These are phyloP conservation scores for Mnemiopsis leidyi DNA, from an alignment of 37 sponge, comb jelly and placozoan genomes.

Conservation along the genomic window DNA sequence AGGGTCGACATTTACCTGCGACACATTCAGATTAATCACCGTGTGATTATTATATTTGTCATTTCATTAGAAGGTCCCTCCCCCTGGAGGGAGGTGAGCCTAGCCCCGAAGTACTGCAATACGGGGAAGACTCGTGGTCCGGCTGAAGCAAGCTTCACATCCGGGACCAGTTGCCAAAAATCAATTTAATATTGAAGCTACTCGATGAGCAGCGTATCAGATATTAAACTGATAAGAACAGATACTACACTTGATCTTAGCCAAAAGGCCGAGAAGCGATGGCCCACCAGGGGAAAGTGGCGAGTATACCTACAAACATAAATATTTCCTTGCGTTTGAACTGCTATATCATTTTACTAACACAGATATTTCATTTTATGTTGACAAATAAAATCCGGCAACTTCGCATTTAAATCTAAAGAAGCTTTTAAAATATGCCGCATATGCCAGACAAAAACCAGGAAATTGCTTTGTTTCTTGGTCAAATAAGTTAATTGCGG, in stretches of 20 bases:
- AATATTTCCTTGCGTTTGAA: slow-evolving; percentile 59
- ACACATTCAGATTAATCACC: too few relatives aligned
- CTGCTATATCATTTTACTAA: background rate
- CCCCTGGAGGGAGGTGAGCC: slow-evolving; percentile 64
- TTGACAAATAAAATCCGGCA: background rate
- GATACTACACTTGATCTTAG: slow-evolving; percentile 67
- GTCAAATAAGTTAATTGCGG: background rate
- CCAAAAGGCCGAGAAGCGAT: slow-evolving; percentile 68
- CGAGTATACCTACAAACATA: background rate
- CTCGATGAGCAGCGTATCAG: slow-evolving; percentile 60
- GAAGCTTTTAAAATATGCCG: background rate
- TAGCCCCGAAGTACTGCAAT: slow-evolving; percentile 67
- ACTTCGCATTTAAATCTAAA: background rate
- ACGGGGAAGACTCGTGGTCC: slow-evolving; percentile 65
- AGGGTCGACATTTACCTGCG: too few relatives aligned
- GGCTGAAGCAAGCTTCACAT: slow-evolving; percentile 67
- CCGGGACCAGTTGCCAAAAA: slow-evolving; percentile 63
- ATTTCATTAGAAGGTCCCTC: too few relatives aligned
- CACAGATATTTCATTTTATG: background rate
- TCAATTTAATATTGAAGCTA: slow-evolving; percentile 66
- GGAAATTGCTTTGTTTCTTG: background rate
- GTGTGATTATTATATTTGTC: too few relatives aligned
- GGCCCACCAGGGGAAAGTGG: background rate
- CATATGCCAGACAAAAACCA: background rate
- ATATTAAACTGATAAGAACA: slow-evolving; percentile 67